phyloP scores from a whole-genome alignment of 1,140 invertebrate species.

The Brachionus rubens region DNA sequence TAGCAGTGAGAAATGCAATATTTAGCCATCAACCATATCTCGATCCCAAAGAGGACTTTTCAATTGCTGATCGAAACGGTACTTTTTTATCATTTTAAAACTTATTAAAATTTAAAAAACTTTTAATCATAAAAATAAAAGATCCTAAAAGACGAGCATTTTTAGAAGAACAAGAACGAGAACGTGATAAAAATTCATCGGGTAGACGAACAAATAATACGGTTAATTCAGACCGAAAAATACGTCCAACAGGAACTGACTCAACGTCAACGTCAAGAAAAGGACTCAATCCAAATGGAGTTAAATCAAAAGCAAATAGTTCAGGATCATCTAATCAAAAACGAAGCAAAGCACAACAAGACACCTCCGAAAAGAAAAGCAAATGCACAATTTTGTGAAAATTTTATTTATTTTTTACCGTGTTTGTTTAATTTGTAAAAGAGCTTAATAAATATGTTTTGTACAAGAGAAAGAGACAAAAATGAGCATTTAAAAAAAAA shows the following conservation, averaged over 20 bases:
- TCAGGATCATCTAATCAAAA: too few relatives aligned
- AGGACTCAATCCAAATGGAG: not conserved
- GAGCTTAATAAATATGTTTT: too few relatives aligned
- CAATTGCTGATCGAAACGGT: conserved; percentile 42
- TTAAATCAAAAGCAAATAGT: not conserved
- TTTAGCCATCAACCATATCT: conserved; percentile 32
- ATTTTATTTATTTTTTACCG: not conserved
- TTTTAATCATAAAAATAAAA: too few relatives aligned
- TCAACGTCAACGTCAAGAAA: not conserved
- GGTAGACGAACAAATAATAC: too few relatives aligned
- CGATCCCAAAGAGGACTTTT: not conserved
- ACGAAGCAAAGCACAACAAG: too few relatives aligned
- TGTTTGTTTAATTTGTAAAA: not conserved
- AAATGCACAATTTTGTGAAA: conserved; percentile 22
- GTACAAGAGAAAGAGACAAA: too few relatives aligned
- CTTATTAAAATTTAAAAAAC: not conserved
- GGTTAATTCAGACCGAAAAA: not conserved
- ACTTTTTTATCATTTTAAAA: not conserved
- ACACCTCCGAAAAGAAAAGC: conserved; percentile 27
- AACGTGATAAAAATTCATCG: too few relatives aligned
- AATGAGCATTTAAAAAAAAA: too few relatives aligned
- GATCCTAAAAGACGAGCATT: too few relatives aligned
- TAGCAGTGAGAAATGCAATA: conserved; percentile 5
- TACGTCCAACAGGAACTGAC: not conserved
- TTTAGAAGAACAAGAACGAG: too few relatives aligned